A percentile compares a stretch with the other conserved stretches of the same genome.
These are phyloP conservation scores for Uria aalge DNA, from an alignment of 2,113 vertebrate genomes.

Conservation along the genomic window DNA sequence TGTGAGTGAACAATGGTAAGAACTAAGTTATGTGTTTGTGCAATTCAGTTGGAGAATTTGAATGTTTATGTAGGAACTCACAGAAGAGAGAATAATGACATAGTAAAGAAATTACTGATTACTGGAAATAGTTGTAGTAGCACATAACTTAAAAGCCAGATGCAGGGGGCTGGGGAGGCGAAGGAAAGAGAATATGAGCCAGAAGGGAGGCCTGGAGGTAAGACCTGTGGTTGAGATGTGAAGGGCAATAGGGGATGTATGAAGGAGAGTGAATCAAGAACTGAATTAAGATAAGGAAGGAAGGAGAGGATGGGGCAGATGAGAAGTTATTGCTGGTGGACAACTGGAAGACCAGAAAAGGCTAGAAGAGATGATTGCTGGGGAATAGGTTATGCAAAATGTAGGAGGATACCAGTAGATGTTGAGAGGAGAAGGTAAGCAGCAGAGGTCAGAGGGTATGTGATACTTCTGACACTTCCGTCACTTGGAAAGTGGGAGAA, in stretches of 20 bases:
- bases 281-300: not conserved
- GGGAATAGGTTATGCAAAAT: not conserved
- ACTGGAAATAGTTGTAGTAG: not conserved
- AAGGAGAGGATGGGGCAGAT: not conserved
- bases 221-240: not conserved
- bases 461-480: not conserved
- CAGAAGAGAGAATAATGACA: not conserved
- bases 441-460: not conserved
- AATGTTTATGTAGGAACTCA: not conserved
- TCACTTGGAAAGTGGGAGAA: not conserved
- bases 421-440: not conserved
- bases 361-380: not conserved
- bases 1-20: not conserved
- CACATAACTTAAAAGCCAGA: not conserved
- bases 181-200: not conserved
- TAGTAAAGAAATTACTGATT: not conserved
- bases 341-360: fast-evolving
- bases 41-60: not conserved
- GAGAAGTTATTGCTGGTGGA: not conserved
- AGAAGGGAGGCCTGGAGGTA: not conserved
- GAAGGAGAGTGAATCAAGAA: not conserved
- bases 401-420: not conserved
- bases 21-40: not conserved
- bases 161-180: not conserved
- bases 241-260: too few species aligned